Base-by-base conservation (phyloP, 2,888 invertebrate genomes). In the Cerceris ruficornis region DNA sequence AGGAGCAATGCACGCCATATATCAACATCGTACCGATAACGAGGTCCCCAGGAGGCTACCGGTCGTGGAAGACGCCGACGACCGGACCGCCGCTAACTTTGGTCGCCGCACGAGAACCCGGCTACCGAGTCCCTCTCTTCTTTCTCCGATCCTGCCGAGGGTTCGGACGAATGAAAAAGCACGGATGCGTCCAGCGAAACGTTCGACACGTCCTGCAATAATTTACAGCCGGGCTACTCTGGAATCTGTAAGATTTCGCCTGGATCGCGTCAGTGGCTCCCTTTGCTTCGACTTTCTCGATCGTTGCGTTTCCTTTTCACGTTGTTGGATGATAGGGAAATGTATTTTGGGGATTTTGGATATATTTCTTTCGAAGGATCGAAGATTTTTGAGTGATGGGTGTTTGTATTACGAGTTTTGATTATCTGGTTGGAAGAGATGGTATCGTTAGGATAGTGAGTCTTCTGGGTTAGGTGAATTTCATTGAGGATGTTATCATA, bases 11-110 rank as follows among this genome's bases (percentile, higher is more conserved):
- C 89, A 86, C 82, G 88, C 89, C 89, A 90, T 91, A 91, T 91
- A 91, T 91, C 91, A 91, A 91, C 90, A 89, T 89, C 87, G 88
- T 88, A 88, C 90, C 90, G 91, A 91, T 91, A 91, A 91, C 91
- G 91, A 91, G 91, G 90, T 90, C 89, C 87, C 88, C 88, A 83
- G 86, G 88, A 90, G 89, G 88, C 91, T 91, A 90, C 90, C 84
- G 89, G 88, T 88, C 86, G 87, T 83, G 84, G 86, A 80, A 71
- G 81, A 84, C 76, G 83, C 82, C 81, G 78, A 75, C 77, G 66
- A 67, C 77, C 50, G 41, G 49, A 50, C 57, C 64, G 65, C 50
- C 43, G 46, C 67, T 76, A 79, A 75, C 85, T 79, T 72, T 80
- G 84, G 78, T 78, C 75, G 67, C 61, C 71, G 77, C 79, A 76